Evolutionary conservation across 2,113 vertebrate species (phyloP), one percentile per base, ranked within the genome.

Genomic region (Tragulus kanchil): DNA sequence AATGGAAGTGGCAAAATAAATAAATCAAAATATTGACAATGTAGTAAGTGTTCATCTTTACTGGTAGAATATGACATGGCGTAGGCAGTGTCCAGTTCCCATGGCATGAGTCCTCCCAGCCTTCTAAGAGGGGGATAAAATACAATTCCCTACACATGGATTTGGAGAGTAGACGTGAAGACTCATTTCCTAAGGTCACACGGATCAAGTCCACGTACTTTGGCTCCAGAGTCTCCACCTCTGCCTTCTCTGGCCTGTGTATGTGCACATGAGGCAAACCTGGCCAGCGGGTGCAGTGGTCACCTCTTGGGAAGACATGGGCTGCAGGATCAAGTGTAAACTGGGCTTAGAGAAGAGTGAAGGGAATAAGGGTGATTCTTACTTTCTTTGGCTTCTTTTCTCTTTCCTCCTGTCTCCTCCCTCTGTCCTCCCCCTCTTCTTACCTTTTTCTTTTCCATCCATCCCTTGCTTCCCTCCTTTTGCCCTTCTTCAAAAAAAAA

Each of bases 231-330:
- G 28, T 82, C 31, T 3, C 17, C 58, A 7, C 21, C 25, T 23
- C 26, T 6, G 0, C 45, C 11, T n/a, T 31, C 26, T 71, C 25
- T 54, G 50, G 75, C 11, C 0, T 3, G 4, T 0, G 15, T 0
- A 14, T 0, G 13, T 1, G 1, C 9, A 0, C 2, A 6, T 6
- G 16, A 93, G 52, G 28, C 31, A n/a, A 25, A 36, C 6, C 7
- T 36, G 71, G 17, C 9, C n/a, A 9, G 10, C 59, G 14, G 11
- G 12, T 17, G 1, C 14, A n/a, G 26, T 13, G 16, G 25, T 67
- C 48, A 14, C 73, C 17, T 61, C 45, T 79, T 2, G n/a, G 14
- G 25, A 1, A 3, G 2, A 6, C 36, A 36, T 36, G 36, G 36
- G n/a, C 1, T 28, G 58, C n/a, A 17, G n/a, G 69, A 3, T 13